Evolutionary conservation across 2,888 invertebrate species (phyloP).

Genomic region (Thalpophila matura): DNA sequence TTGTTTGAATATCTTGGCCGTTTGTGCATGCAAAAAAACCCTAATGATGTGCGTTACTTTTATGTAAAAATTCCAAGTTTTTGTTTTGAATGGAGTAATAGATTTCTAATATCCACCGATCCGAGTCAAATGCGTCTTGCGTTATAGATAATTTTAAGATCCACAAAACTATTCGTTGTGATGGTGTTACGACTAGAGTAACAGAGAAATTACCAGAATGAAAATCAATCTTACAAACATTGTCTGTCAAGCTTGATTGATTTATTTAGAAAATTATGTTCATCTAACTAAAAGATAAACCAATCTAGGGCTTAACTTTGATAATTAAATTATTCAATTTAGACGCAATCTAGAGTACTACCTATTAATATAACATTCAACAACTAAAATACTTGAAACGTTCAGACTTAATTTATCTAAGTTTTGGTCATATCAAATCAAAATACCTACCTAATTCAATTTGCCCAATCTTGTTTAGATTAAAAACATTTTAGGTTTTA

Average conservation of each 20-base stretch:
- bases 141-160: too few species aligned
- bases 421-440: conserved; percentile 30
- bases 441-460: conserved; percentile 23
- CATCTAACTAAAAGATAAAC: not conserved
- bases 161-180: too few species aligned
- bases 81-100: not conserved
- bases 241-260: too few species aligned
- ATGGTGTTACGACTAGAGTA: too few species aligned
- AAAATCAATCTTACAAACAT: too few species aligned
- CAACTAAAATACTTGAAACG: conserved; percentile 24
- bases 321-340: conserved; percentile 5
- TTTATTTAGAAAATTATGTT: too few species aligned
- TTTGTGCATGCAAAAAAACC: conserved; percentile 13
- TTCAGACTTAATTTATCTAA: conserved; percentile 33
- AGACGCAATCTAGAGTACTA: conserved; percentile 2
- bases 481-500: conserved; percentile 23
- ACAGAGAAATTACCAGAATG: too few species aligned
- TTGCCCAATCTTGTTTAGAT: conserved; percentile 28
- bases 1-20: conserved; percentile 12
- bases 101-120: too few species aligned
- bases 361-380: conserved; percentile 35
- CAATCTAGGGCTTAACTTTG: not conserved
- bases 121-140: too few species aligned
- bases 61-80: conserved; percentile 3
- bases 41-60: too few species aligned